phyloP scores from a whole-genome alignment of 2,113 vertebrate genomes.

The Rhodinocichla rosea region DNA sequence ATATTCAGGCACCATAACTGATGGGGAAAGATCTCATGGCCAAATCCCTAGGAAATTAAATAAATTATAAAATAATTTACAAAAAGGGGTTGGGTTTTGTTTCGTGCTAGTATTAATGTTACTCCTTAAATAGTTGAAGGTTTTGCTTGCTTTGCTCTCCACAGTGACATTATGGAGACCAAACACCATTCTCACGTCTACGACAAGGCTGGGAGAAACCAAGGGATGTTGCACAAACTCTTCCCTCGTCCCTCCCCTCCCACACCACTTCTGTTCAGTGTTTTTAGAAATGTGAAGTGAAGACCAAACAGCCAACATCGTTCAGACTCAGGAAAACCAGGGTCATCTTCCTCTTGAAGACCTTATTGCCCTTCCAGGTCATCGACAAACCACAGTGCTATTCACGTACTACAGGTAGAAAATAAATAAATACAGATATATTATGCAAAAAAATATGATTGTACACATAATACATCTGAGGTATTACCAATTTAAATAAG shows the following conservation, averaged over 20 bases:
- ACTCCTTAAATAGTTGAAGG: neutral
- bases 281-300: neutral
- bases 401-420: slow-evolving; percentile 71
- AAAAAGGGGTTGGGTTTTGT: neutral
- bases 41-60: slow-evolving; percentile 75
- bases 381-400: slow-evolving; percentile 73
- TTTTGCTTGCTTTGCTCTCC: neutral
- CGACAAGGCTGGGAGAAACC: neutral
- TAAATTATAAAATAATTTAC: slow-evolving; percentile 76
- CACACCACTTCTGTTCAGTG: neutral
- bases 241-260: neutral
- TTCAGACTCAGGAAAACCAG: neutral
- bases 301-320: neutral
- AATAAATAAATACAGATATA: slow-evolving; percentile 91
- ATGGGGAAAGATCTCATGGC: slow-evolving; percentile 72
- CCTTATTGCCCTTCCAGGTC: slow-evolving; percentile 65
- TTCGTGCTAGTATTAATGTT: neutral
- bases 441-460: slow-evolving; percentile 77
- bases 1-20: slow-evolving; percentile 73
- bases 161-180: neutral
- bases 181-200: neutral
- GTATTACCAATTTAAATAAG: slow-evolving; percentile 80
- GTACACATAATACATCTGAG: slow-evolving; percentile 80
- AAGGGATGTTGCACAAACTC: neutral
- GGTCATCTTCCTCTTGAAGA: neutral